Base-by-base conservation (phyloP, 1,140 invertebrate genomes). In the Drosophila fuyamai region DNA sequence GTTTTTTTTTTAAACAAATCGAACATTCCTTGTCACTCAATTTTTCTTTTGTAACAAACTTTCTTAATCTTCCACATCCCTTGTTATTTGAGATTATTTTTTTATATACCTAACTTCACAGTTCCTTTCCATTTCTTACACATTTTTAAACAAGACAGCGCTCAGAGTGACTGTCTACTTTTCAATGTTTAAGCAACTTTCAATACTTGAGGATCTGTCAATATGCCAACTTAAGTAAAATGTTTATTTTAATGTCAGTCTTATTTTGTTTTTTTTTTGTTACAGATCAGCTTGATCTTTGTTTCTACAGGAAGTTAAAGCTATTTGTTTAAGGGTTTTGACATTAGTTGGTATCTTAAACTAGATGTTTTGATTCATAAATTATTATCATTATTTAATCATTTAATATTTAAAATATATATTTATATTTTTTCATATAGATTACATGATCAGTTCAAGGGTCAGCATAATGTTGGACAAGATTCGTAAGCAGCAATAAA, bases 401-500 rank as follows among this genome's bases (percentile, higher is more conserved):
- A 1, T 1, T 18, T 2, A 18, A 18, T 18, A 18, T 1, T 18
- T 23, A 4, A 0, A 23, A 23, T 23, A 23, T 23, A 4, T 23
- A 8, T n/a, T 12, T 10, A 27, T 23, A 23, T 5, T 27, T 10
- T 10, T 9, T 41, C 1, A 56, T 14, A 41, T 5, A 14, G 5
- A 14, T n/a, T 41, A n/a, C 13, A 41, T 9, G 14, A 13, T 10
- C 13, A 38, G 13, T 40, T 35, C 35, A 56, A 56, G 40, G 41
- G 32, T 67, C 16, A 1, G 32, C 14, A 13, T 29, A n/a, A 35
- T 54, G 41, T 38, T 40, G 46, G 38, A 51, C 61, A 76, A 23
- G 23, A 70, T 83, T 48, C 75, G 68, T 79, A 79, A 81, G 61
- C 41, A 43, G 58, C 40, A 12, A 44, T 54, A 68, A 79, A 60